Evolutionary conservation across 1,140 invertebrate species (phyloP).

Genomic region (Drosophila nigrodunni): DNA sequence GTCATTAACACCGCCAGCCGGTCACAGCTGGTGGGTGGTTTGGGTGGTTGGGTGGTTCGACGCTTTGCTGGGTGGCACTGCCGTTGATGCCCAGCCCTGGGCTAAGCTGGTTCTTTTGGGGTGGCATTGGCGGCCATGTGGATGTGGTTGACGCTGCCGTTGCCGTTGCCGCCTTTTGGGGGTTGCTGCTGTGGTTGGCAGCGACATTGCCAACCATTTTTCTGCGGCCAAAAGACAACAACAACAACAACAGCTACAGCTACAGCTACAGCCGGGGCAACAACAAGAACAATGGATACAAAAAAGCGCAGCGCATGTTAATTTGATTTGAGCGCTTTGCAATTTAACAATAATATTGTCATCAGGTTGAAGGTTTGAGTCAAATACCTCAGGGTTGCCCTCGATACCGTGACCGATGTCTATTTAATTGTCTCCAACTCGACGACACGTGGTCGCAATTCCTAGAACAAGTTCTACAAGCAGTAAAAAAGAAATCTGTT

Average conservation of each 20-base stretch:
- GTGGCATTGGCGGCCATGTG: constrained; percentile 48
- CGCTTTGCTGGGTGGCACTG: constrained; percentile 6
- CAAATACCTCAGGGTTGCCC: background rate
- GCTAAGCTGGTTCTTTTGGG: constrained; percentile 44
- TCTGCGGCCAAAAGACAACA: constrained; percentile 67
- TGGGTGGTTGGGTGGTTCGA: constrained; percentile 43
- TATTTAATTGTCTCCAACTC: constrained; percentile 65
- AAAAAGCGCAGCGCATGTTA: constrained; percentile 64
- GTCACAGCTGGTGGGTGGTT: constrained; percentile 79
- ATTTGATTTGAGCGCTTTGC: constrained; percentile 82
- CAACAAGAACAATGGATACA: constrained; percentile 5
- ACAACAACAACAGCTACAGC: constrained; percentile 24
- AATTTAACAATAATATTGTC: constrained; percentile 83
- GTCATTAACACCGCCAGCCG: constrained; percentile 78
- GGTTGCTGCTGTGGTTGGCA: constrained; percentile 77
- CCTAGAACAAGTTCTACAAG: background rate
- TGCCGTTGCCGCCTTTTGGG: constrained; percentile 45
- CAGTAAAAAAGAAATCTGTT: background rate
- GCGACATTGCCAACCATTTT: constrained; percentile 80
- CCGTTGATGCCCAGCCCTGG: background rate
- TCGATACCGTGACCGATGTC: constrained; percentile 55
- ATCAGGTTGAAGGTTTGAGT: constrained; percentile 56
- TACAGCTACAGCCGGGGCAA: background rate
- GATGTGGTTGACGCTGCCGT: constrained; percentile 42
- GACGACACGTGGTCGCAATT: constrained; percentile 2